Base-by-base conservation (phyloP, 2,113 vertebrate genomes). In the Hyla sarda region DNA sequence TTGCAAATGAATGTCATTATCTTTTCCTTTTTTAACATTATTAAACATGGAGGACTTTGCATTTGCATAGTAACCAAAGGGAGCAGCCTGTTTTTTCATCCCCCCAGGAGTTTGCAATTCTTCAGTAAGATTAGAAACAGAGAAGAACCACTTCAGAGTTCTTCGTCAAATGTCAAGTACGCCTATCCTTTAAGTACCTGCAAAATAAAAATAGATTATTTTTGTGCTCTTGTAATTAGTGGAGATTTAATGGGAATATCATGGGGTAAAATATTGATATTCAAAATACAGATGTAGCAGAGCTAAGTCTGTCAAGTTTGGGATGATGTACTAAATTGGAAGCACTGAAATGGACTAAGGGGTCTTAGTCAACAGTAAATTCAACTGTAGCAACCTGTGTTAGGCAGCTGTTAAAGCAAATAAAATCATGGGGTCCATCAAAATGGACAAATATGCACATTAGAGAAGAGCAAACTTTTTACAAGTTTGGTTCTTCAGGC, bases 141-240 rank as follows among this genome's bases (percentile, higher is more conserved):
- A 84, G 72, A 77, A 84, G 72, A 84, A 84, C 30, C 72, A 76
- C 83, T 84, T 62, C 37, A 84, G 41, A 77, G 45, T 76, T 37
- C 54, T 60, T 50, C 67, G 28, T 73, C 25, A 84, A 84, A 84
- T 84, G 83, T 84, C 83, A 84, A 84, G 83, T 48, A 65, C 41
- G 47, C 30, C 34, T 84, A 84, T 28, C 72, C 56, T 84, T 76
- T 74, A 76, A 76, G 37, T 76, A 62, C 41, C 56, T 76, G n/a
- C 8, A 10, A 50, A 50, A 76, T 28, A 84, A 76, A 60, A 76
- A 76, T 30, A 76, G 54, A 45, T 30, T 62, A 12, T 62, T 72
- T 58, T 84, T 52, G 37, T 52, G 45, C 52, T 74, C 50, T 84
- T 58, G 52, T 52, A 52, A 77, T 77, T 76, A 25, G 52, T 60